These are phyloP conservation scores for Podarcis muralis DNA, from an alignment of 2,113 vertebrate genomes.

Conservation along the genomic window DNA sequence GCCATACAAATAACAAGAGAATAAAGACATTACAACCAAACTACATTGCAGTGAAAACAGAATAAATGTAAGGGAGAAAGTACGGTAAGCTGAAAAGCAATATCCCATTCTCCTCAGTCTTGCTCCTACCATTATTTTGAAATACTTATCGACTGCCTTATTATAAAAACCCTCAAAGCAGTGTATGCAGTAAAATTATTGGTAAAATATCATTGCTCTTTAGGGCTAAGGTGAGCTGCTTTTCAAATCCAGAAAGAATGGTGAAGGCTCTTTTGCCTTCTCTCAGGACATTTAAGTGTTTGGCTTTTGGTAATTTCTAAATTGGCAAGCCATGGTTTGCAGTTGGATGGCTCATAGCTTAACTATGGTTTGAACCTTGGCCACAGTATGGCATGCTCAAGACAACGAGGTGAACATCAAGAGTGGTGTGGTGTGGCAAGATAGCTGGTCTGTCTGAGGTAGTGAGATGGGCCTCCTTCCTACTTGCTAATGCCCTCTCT, in stretches of 20 bases:
- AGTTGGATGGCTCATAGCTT: neutral
- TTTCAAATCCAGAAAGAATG: neutral
- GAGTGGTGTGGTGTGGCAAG: neutral
- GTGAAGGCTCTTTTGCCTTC: neutral
- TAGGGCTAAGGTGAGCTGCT: neutral
- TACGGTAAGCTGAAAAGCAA: neutral
- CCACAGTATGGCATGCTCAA: neutral
- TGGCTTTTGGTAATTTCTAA: neutral
- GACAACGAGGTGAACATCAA: no score
- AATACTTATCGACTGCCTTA: neutral
- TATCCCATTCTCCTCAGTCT: neutral
- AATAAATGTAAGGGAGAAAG: neutral
- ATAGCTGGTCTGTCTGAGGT: no score
- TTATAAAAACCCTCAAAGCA: no score
- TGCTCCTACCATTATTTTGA: neutral
- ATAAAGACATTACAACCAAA: neutral
- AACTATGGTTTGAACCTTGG: no score
- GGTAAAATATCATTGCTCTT: neutral
- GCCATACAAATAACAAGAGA: neutral
- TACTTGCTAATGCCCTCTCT: no score
- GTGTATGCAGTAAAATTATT: no score
- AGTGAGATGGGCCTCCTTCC: no score
- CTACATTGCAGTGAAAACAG: neutral
- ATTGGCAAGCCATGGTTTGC: neutral
- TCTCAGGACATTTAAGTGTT: neutral